Base-by-base conservation (phyloP, 2,797 vertebrate genomes). In the Sebastes iracundus region DNA sequence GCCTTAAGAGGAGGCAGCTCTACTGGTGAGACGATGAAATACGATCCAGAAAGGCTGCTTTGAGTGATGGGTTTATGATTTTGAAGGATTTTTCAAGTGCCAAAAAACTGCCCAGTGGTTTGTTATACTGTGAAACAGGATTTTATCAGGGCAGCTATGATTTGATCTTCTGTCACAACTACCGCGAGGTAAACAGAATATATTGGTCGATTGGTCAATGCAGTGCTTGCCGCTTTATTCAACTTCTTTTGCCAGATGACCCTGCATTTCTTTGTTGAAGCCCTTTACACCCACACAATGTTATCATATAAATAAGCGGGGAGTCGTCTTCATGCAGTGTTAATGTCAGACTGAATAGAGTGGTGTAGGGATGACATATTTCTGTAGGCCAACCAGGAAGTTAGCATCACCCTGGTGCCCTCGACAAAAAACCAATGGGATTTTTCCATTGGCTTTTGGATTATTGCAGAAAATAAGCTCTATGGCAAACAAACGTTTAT, bases 181-280 rank as follows among this genome's bases (percentile, higher is more conserved):
- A 63, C 33, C 2, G 1, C 3, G 11, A 62, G 32, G 27, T 53
- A 75, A 64, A 75, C 23, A 72, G n/a, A 85, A 62, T 60, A 67
- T 64, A 63, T 66, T 20, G 60, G 42, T 20, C 16, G 20, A 81
- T 27, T 32, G n/a, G 27, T 23, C 49, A 52, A 11, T 7, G 2
- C 33, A 25, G 52, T 3, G 10, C n/a, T 28, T 52, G 56, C 59
- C 78, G 56, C 27, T n/a, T 27, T 46, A 32, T 62, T 58, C 42
- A 35, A 20, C 46, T 71, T 18, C 7, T 74, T 84, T 66, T 68
- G 53, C 42, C 32, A 49, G 60, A 77, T 63, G 56, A 56, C 30
- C 30, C 14, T 30, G 52, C 0, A 27, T 76, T 72, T 69, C 28
- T 60, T 61, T 49, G 67, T 20, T 28, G 23, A 67, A 35, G 13